Percentiles rank a stretch among this genome's conserved stretches.
Conservation (phyloP, 2,113 vertebrate species). For the Nymphicus hollandicus region DNA sequence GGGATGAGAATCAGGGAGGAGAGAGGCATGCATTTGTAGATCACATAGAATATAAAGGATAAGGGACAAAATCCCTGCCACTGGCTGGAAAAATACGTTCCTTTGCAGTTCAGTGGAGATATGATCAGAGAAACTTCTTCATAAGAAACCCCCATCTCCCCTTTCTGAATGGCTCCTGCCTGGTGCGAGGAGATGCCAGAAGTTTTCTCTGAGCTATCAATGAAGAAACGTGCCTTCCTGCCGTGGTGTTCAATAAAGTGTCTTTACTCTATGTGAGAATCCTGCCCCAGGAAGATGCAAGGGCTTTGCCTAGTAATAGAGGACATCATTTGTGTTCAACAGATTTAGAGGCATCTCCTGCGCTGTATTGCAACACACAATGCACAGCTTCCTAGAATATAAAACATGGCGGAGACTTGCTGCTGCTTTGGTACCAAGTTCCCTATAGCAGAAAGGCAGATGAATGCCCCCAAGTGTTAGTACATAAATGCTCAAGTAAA, state of each 20-base stretch:
- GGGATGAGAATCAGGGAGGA: not conserved
- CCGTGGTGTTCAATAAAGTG: not conserved
- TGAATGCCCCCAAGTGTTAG: rapidly evolving
- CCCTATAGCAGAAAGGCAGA: not conserved
- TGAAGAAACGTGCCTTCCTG: not conserved
- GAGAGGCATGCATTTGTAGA: rapidly evolving
- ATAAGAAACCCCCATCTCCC: rapidly evolving
- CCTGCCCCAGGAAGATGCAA: rapidly evolving
- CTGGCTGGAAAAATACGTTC: not conserved
- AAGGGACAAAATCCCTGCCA: too few species aligned
- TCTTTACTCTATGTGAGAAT: rapidly evolving
- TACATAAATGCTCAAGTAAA: rapidly evolving
- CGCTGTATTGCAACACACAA: rapidly evolving
- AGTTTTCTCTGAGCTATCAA: rapidly evolving
- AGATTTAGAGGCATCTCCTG: rapidly evolving
- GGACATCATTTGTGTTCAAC: rapidly evolving
- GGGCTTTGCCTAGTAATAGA: rapidly evolving
- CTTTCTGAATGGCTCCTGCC: not conserved
- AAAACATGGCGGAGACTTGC: rapidly evolving
- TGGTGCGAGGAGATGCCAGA: too few species aligned
- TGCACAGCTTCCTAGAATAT: rapidly evolving
- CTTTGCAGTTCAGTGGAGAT: too few species aligned
- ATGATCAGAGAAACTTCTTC: not conserved
- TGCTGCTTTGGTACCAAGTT: rapidly evolving
- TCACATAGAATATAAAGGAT: not conserved